These are phyloP conservation scores for Acromyrmex heyeri DNA, from an alignment of 1,140 invertebrate species.

Conservation along the genomic window DNA sequence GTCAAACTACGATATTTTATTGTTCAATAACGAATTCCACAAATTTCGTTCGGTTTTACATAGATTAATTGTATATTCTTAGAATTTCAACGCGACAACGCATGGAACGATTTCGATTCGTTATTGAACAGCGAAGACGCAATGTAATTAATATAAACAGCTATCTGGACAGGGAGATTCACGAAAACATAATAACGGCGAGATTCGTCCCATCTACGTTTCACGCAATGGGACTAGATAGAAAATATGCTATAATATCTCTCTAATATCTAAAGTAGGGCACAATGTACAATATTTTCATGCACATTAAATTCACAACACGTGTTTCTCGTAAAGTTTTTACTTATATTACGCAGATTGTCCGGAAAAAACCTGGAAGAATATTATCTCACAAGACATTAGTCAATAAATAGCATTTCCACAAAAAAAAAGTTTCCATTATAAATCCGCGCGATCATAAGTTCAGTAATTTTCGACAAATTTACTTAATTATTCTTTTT, in stretches of 20 bases:
- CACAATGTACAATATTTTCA: constrained; percentile 44
- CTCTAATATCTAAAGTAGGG: constrained; percentile 33
- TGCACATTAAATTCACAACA: constrained; percentile 48
- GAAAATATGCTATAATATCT: constrained; percentile 40
- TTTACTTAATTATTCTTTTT: background rate
- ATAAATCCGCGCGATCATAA: background rate
- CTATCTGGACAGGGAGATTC: background rate
- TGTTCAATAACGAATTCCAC: constrained; percentile 33
- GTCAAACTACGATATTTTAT: constrained; percentile 12
- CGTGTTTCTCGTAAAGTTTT: constrained; percentile 25
- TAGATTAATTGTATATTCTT: constrained; percentile 1
- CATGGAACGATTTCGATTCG: constrained; percentile 1
- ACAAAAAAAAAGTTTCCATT: background rate
- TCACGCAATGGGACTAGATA: constrained; percentile 17
- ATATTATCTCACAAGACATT: constrained; percentile 11
- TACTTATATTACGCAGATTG: constrained; percentile 14
- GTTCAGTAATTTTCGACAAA: background rate
- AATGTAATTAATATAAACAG: background rate
- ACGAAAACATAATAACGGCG: background rate
- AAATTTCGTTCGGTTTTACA: background rate
- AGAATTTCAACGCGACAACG: background rate
- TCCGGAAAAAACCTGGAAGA: constrained; percentile 37
- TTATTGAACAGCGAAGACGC: constrained; percentile 35
- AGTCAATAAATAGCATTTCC: background rate
- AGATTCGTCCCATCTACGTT: constrained; percentile 21